Base-by-base conservation (phyloP, 2,113 vertebrate species). In the Mesoclemmys tuberculata region DNA sequence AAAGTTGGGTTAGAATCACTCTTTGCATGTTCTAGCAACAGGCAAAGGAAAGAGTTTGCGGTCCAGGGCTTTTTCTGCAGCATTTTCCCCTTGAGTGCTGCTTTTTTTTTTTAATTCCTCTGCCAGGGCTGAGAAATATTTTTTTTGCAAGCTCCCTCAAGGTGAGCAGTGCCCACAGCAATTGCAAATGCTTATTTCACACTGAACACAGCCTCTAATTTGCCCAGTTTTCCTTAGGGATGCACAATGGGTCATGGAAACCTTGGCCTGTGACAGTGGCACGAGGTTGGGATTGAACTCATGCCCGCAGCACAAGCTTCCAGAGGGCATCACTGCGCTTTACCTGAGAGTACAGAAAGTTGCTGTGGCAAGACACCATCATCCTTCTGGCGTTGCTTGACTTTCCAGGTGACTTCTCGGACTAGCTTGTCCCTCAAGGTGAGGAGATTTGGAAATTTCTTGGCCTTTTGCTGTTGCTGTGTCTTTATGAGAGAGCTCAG, bases 401-500 rank as follows among this genome's bases (percentile, higher is more conserved):
- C 93, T 93, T 94, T 95, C 49, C 58, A 58, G n/a, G 87, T 84
- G 31, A 97, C 82, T 10, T 92, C 95, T 68, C 4, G 86, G n/a
- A 80, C 5, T 44, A 98, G 58, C 74, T 96, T 94, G 13, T 88
- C 89, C 80, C 97, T 97, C 61, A 97, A 93, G 9, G 16, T 85
- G 51, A 92, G 85, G 19, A 98, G 96, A 64, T 87, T 75, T 1
- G 97, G 87, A 88, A 97, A 96, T 55, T 90, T 95, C 58, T 82
- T 95, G 35, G 92, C 94, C 88, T 89, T 97, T 94, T 97, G 97
- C 48, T 97, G 96, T 58, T 94, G 91, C 64, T 98, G 97, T 6
- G 44, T 58, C 85, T 52, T 93, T 64, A 98, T 31, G 56, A 97
- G 29, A 29, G 87, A 58, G 85, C 93, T 97, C 85, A 98, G 87